A percentile compares a stretch with the other conserved stretches of the same genome.
These are phyloP conservation scores for Sorex araneus DNA, from an alignment of 2,113 vertebrate species.

Conservation along the genomic window DNA sequence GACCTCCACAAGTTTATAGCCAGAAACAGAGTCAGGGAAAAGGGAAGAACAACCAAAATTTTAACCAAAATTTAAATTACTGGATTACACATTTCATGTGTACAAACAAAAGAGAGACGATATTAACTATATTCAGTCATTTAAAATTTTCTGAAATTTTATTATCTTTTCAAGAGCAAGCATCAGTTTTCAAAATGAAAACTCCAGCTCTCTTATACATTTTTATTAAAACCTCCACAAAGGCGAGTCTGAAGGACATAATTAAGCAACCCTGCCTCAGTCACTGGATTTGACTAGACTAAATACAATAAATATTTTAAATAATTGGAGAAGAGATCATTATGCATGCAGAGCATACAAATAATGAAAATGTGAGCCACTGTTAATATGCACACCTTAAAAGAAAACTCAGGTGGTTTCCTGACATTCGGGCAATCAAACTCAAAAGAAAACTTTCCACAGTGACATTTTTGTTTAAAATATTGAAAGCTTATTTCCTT, in stretches of 20 bases:
- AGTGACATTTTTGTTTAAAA: not conserved
- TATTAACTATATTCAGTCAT: not conserved
- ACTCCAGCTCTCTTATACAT: not conserved
- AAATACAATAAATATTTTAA: not conserved
- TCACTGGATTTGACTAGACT: not conserved
- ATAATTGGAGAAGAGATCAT: not conserved
- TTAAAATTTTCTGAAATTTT: not conserved
- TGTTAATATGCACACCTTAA: not conserved
- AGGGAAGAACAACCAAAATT: not conserved
- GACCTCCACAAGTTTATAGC: not conserved
- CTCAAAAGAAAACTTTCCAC: constrained; percentile 15
- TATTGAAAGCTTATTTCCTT: not conserved
- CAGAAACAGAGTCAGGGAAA: not conserved
- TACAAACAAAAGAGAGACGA: not conserved
- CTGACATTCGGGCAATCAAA: not conserved
- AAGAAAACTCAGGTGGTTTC: constrained; percentile 20
- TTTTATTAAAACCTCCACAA: not conserved
- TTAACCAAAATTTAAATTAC: constrained; percentile 12
- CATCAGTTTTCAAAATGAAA: constrained; percentile 25
- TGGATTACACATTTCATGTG: not conserved
- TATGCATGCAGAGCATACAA: not conserved
- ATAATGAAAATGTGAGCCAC: not conserved
- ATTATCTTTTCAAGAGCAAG: not conserved
- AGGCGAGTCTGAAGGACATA: not conserved
- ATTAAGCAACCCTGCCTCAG: not conserved